Base-by-base conservation (phyloP, 2,797 vertebrate genomes). In the Eutrigla gurnardus region DNA sequence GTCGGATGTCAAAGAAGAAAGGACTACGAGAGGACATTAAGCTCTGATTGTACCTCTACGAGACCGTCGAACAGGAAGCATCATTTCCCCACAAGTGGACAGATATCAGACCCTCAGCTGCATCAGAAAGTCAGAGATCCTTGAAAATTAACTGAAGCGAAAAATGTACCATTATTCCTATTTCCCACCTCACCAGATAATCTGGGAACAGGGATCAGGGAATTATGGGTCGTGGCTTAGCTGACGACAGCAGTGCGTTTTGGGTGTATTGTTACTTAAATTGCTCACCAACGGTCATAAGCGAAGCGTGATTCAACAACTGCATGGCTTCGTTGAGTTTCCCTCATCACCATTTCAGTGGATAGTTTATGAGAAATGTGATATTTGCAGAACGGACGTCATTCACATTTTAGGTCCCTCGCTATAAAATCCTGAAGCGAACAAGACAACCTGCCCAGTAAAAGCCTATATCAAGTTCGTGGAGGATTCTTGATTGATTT, bases 1-100 rank as follows among this genome's bases (percentile, higher is more conserved):
- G 59, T 64, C 25, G 46, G 12, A 50, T 45, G 66, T 46, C 37
- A 55, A 61, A 40, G 12, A 61, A 61, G 37, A 60, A 53, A 39
- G 49, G 18, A 53, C 17, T 52, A 5, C 14, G 6, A 46, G 10
- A 55, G n/a, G 64, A 59, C 32, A 36, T 37, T 13, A 37, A 33
- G 7, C n/a, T 54, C 2, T 18, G 47, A 39, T 63, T n/a, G 17
- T 55, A 52, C 32, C 49, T 55, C 33, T 4, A 55, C 25, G 15
- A 49, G 49, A 8, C 9, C 25, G 13, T 52, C 42, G 47, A 47
- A 59, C 73, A 39, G 53, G 36, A 36, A 74, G 10, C 39, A 37
- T 61, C 25, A 40, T 63, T 69, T 36, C 55, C 6, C 1, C 33
- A 40, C 7, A 64, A 35, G 54, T 18, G 5, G 37, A 68, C 8